Conservation (phyloP, 2,888 invertebrate species). For the Platerodrilus igneus region DNA sequence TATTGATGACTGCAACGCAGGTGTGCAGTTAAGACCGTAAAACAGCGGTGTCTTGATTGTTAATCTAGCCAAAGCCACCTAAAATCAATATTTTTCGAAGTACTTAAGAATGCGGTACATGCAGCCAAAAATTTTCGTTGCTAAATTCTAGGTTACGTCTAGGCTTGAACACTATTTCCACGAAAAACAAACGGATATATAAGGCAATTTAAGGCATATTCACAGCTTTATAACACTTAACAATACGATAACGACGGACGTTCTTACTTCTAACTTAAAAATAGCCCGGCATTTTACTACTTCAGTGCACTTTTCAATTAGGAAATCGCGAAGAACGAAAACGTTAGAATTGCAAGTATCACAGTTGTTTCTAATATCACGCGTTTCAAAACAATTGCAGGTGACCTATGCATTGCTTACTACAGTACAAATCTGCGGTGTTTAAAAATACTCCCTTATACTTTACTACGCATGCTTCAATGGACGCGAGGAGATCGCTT, state of each 20-base stretch:
- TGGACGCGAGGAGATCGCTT: too few relatives aligned
- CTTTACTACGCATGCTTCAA: conserved; percentile 21
- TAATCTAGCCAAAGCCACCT: too few relatives aligned
- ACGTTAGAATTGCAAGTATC: conserved; percentile 20
- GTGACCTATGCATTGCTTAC: conserved; percentile 25
- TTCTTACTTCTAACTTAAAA: conserved; percentile 19
- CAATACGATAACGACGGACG: conserved; percentile 16
- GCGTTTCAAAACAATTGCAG: conserved; percentile 27
- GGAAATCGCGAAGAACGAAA: too few relatives aligned
- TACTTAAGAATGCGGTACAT: conserved; percentile 8
- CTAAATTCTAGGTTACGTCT: conserved; percentile 11
- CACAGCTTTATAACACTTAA: conserved; percentile 21
- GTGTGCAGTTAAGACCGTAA: too few relatives aligned
- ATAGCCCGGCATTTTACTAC: conserved; percentile 15
- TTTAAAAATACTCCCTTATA: conserved; percentile 27
- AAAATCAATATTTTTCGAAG: conserved; percentile 17
- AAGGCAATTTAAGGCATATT: conserved; percentile 30
- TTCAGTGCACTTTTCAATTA: conserved; percentile 4
- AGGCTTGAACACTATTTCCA: conserved; percentile 13
- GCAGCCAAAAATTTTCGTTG: conserved; percentile 10
- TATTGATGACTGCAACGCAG: too few relatives aligned
- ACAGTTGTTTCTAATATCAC: conserved; percentile 21
- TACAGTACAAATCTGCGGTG: conserved; percentile 18
- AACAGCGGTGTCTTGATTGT: too few relatives aligned
- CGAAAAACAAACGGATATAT: conserved; percentile 24